These are phyloP conservation scores for Drosophila carrolli DNA, from an alignment of 1,140 invertebrate genomes.

Conservation along the genomic window DNA sequence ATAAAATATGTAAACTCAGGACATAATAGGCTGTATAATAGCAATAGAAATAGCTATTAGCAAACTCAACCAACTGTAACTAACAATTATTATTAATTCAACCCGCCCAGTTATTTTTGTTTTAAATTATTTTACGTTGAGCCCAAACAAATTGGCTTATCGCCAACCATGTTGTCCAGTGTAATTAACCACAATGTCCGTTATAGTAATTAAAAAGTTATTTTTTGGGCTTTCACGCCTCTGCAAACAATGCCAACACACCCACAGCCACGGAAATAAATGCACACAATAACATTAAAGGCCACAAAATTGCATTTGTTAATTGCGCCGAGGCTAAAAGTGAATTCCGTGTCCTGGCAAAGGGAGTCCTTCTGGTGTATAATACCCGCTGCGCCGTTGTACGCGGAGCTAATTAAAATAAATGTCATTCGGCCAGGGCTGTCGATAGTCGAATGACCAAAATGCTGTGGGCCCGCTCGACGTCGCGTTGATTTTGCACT, in stretches of 20 bases:
- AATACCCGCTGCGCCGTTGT: conserved; percentile 13
- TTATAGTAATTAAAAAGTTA: conserved; percentile 60
- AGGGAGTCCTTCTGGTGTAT: conserved; percentile 1
- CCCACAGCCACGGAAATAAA: conserved; percentile 14
- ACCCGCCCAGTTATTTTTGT: not conserved
- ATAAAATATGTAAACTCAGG: too few species aligned
- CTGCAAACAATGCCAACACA: conserved; percentile 20
- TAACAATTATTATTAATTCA: not conserved
- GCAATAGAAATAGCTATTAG: too few species aligned
- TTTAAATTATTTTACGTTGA: conserved; percentile 20
- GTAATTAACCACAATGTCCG: conserved; percentile 53
- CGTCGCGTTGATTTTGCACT: conserved; percentile 65
- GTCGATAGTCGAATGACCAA: conserved; percentile 56
- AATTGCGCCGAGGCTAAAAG: conserved; percentile 48
- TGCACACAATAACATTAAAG: conserved; percentile 48
- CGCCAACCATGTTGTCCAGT: conserved; percentile 45
- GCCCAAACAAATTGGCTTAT: conserved; percentile 40
- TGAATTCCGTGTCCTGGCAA: conserved; percentile 34
- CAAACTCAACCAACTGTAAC: not conserved
- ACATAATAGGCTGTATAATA: too few species aligned
- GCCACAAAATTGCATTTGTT: conserved; percentile 73
- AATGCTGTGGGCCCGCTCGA: conserved; percentile 44
- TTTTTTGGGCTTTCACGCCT: conserved; percentile 60
- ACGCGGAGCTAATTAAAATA: conserved; percentile 74
- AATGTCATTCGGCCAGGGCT: conserved; percentile 63